Evolutionary conservation across 2,797 vertebrate genomes (phyloP).

Genomic region (Limnodromus scolopaceus): DNA sequence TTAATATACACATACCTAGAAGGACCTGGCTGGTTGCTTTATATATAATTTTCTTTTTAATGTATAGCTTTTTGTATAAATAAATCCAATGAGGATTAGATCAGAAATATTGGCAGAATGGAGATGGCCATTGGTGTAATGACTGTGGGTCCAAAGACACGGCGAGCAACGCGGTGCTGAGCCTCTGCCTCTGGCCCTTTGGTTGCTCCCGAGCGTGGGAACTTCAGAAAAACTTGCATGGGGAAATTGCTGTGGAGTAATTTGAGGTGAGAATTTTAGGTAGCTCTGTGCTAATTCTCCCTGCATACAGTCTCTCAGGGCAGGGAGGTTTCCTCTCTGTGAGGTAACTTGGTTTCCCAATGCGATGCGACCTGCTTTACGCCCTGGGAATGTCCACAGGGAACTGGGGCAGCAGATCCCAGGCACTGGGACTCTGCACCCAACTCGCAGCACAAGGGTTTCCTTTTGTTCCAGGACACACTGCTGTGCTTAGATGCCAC

Average conservation of each 20-base stretch:
- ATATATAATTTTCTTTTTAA: not conserved
- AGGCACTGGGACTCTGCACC: fast-evolving
- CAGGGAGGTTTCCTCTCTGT: not conserved
- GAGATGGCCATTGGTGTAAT: fast-evolving
- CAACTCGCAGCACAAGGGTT: fast-evolving
- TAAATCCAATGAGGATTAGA: not conserved
- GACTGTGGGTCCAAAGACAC: not conserved
- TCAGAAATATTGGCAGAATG: not conserved
- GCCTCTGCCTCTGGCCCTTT: not conserved
- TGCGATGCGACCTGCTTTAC: fast-evolving
- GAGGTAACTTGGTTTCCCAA: not conserved
- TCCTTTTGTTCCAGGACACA: fast-evolving
- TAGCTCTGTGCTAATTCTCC: not conserved
- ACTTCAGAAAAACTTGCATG: fast-evolving
- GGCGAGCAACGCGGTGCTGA: fast-evolving
- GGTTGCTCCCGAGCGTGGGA: fast-evolving
- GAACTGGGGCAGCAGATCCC: fast-evolving
- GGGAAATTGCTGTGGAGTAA: not conserved
- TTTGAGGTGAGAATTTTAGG: not conserved
- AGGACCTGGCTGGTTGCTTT: not conserved
- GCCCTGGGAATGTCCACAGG: fast-evolving
- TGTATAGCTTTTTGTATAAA: not conserved
- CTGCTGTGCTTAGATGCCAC: fast-evolving
- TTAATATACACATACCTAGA: fast-evolving
- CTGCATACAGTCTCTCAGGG: not conserved